Evolutionary conservation across 2,888 invertebrate species (phyloP).

Genomic region (Harmothoe impar): DNA sequence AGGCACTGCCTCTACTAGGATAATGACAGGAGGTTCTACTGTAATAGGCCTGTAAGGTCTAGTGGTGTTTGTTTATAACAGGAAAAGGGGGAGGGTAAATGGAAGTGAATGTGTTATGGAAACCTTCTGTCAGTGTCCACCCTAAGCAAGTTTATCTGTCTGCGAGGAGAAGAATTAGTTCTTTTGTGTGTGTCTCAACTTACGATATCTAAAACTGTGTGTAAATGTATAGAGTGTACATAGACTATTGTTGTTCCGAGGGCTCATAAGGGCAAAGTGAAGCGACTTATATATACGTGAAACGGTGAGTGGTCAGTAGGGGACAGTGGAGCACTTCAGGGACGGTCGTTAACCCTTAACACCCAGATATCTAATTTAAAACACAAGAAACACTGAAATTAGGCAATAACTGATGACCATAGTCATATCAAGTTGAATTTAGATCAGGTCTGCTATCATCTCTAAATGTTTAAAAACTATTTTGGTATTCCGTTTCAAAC

Average conservation of each 20-base stretch:
- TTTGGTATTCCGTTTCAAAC: background rate
- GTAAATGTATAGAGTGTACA: slow-evolving; percentile 52
- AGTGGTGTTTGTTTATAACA: too few relatives aligned
- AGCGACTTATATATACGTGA: background rate
- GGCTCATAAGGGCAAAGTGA: background rate
- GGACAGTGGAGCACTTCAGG: background rate
- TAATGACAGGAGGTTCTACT: too few relatives aligned
- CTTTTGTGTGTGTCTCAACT: slow-evolving; percentile 48
- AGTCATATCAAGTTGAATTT: too few relatives aligned
- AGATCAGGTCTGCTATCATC: too few relatives aligned
- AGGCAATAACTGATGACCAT: too few relatives aligned
- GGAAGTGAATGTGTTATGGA: background rate
- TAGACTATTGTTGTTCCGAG: slow-evolving; percentile 32
- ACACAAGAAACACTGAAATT: too few relatives aligned
- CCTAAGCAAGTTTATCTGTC: background rate
- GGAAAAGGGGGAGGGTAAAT: background rate
- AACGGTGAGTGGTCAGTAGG: background rate
- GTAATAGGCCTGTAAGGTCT: background rate
- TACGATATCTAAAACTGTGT: slow-evolving; percentile 11
- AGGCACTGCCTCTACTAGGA: too few relatives aligned
- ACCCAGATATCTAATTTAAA: too few relatives aligned
- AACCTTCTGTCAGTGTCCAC: slow-evolving; percentile 19
- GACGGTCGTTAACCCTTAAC: background rate
- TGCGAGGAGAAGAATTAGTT: slow-evolving; percentile 14
- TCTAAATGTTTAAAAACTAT: too few relatives aligned